These are phyloP conservation scores for Ochropleura leucogaster DNA, from an alignment of 2,888 invertebrate species.

Conservation along the genomic window DNA sequence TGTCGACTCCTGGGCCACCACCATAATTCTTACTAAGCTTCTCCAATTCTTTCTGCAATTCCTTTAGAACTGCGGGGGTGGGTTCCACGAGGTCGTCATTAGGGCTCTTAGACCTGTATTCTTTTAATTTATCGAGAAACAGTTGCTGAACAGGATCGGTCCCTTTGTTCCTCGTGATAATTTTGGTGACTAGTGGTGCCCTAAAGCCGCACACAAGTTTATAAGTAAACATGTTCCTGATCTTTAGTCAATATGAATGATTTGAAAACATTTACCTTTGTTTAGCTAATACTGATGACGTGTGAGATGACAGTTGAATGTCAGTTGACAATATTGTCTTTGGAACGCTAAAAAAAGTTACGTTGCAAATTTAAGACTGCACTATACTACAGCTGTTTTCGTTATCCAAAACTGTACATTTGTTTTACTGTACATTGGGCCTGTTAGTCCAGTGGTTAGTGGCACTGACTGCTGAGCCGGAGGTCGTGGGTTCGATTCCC, in stretches of 20 bases:
- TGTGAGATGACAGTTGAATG: background rate
- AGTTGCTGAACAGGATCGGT: conserved; percentile 51
- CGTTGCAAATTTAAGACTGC: background rate
- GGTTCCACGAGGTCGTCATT: conserved; percentile 30
- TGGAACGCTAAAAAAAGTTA: conserved; percentile 5
- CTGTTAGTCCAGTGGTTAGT: no score
- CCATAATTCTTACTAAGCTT: conserved; percentile 44
- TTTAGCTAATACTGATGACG: background rate
- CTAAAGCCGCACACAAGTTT: conserved; percentile 2
- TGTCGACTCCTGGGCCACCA: conserved; percentile 37
- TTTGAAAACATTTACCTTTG: background rate
- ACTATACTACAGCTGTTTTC: background rate
- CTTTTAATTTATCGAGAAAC: conserved; percentile 44
- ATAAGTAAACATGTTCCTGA: conserved; percentile 28
- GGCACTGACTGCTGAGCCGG: no score
- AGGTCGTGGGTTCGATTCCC: no score
- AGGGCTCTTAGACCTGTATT: conserved; percentile 35
- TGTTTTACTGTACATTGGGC: no score
- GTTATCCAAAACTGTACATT: background rate
- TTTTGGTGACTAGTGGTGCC: background rate
- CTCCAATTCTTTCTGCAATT: conserved; percentile 26
- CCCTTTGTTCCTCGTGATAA: conserved; percentile 24
- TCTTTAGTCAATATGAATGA: background rate
- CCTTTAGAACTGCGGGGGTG: conserved; percentile 23
- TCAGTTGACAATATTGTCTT: background rate